Conservation (phyloP, 2,888 invertebrate species). For the Agrochola litura region DNA sequence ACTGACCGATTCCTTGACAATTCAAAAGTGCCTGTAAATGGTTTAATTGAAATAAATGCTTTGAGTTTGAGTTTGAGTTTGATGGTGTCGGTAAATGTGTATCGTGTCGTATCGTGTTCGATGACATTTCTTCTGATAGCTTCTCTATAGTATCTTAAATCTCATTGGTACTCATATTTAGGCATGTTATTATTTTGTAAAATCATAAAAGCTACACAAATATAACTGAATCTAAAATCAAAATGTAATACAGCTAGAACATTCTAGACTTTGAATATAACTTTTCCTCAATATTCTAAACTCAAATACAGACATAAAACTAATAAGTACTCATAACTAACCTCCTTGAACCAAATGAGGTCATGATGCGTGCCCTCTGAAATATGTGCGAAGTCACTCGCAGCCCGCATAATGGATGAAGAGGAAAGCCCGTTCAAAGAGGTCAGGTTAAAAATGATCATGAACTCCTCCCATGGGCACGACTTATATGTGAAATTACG, state of each 20-base stretch:
- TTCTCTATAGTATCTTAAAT: neutral
- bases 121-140: too few relatives aligned
- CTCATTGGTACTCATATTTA: neutral
- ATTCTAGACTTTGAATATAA: neutral
- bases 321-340: neutral
- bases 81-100: too few relatives aligned
- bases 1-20: too few relatives aligned
- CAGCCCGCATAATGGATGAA: constrained; percentile 54
- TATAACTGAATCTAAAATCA: neutral
- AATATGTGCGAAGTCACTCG: constrained; percentile 55
- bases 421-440: constrained; percentile 29
- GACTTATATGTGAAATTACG: constrained; percentile 47
- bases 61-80: too few relatives aligned
- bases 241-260: neutral
- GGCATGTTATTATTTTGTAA: neutral
- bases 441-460: constrained; percentile 50
- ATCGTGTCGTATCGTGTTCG: too few relatives aligned
- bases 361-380: constrained; percentile 42
- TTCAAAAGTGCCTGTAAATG: too few relatives aligned
- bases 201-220: neutral
- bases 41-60: too few relatives aligned
- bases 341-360: constrained; percentile 35
- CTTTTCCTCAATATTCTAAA: constrained; percentile 2
- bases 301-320: constrained; percentile 31
- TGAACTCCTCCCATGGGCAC: constrained; percentile 18